These are phyloP conservation scores for Phaethon lepturus DNA, from an alignment of 2,113 vertebrate species.

Conservation along the genomic window DNA sequence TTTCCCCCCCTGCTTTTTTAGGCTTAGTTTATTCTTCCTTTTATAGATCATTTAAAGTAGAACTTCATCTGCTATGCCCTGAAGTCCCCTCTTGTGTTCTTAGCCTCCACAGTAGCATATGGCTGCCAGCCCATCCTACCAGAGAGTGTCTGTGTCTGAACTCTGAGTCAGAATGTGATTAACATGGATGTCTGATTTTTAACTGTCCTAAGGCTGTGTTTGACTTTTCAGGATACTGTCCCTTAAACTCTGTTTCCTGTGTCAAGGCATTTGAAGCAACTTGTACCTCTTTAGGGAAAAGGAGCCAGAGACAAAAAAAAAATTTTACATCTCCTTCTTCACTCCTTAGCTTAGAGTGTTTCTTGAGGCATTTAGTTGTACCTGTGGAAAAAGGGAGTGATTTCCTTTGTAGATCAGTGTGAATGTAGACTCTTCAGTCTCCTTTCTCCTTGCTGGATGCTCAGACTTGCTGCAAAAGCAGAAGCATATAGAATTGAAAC, in stretches of 20 bases:
- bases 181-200: not conserved
- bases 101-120: not conserved
- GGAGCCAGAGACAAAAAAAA: not conserved
- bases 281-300: not conserved
- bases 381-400: not conserved
- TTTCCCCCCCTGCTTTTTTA: rapidly evolving
- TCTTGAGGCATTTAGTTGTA: not conserved
- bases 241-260: not conserved
- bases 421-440: not conserved
- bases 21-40: not conserved
- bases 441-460: not conserved
- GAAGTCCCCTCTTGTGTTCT: not conserved
- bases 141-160: not conserved
- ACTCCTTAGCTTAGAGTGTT: not conserved
- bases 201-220: not conserved
- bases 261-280: not conserved
- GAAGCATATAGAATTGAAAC: not conserved
- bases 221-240: not conserved
- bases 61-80: not conserved
- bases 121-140: not conserved
- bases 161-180: not conserved
- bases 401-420: not conserved
- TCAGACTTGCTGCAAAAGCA: not conserved
- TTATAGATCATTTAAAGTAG: not conserved
- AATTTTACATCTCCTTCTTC: not conserved